Conservation (phyloP, 2,888 invertebrate genomes). For the Drosophila maculinotata region DNA sequence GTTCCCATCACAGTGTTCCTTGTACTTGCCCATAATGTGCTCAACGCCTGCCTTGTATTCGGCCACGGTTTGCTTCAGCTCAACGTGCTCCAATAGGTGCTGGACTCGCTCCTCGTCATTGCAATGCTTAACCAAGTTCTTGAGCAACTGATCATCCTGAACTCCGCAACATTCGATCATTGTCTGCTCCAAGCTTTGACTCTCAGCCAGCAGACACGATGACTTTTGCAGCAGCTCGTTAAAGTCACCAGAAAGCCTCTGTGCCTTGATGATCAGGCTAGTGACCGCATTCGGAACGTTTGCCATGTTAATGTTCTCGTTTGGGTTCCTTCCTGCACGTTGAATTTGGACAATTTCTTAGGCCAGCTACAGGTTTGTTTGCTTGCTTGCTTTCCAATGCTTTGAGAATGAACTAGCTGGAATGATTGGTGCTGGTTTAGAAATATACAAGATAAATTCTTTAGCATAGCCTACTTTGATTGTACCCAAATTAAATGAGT, state of each 20-base stretch:
- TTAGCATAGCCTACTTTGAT: constrained; percentile 3
- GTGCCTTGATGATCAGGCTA: constrained; percentile 25
- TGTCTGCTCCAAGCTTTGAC: constrained; percentile 28
- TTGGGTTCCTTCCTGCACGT: neutral
- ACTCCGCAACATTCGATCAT: constrained; percentile 34
- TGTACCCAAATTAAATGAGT: too few species aligned
- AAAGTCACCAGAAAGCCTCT: constrained; percentile 28
- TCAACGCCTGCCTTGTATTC: constrained; percentile 46
- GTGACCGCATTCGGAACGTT: neutral
- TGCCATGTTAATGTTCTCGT: constrained; percentile 16
- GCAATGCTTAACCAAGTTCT: constrained; percentile 48
- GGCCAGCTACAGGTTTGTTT: neutral
- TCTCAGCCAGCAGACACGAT: constrained; percentile 46
- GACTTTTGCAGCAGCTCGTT: constrained; percentile 33
- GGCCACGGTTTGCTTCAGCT: constrained; percentile 48
- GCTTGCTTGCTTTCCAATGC: neutral
- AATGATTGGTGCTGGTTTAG: too few species aligned
- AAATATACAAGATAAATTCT: neutral
- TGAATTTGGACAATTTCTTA: constrained; percentile 30
- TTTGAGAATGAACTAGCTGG: too few species aligned
- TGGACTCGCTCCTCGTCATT: constrained; percentile 34
- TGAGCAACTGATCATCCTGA: constrained; percentile 52
- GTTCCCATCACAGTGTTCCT: constrained; percentile 29
- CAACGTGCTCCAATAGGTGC: constrained; percentile 51
- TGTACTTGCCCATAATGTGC: constrained; percentile 49